Evolutionary conservation across 2,113 vertebrate species (phyloP), one percentile per base, ranked within the genome.

Genomic region (Glaucidium brasilianum): DNA sequence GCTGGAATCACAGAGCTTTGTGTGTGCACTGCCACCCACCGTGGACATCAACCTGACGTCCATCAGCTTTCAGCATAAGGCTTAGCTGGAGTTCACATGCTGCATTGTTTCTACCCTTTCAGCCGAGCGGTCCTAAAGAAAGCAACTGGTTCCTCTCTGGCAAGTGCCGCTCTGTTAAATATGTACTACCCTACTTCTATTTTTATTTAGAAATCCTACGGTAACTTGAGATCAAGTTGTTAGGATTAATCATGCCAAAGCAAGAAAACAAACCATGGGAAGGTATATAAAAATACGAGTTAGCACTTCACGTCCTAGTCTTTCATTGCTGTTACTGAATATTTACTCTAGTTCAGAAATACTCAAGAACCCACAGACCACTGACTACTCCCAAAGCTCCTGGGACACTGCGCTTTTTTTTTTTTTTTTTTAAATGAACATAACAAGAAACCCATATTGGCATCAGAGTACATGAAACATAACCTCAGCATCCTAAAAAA

Each of bases 391-490:
- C 60, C 72, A 69, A 69, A 67, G 73, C 30, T 93, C 66, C 69
- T 58, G 39, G 49, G 85, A 95, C 52, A 68, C 4, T 30, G 63
- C 52, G 53, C 9, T 11, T 26, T 85, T 84, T 63, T 53, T 30
- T 39, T 59, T 49, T 27, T 52, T 11, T 26, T 20, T n/a, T 52
- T 12, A 3, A 80, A 83, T 56, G n/a, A 92, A 50, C 66, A 6
- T 41, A 97, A 95, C 96, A 96, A 91, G 94, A 97, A 97, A 92
- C 29, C 35, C 77, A 1, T 76, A 78, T 39, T 1, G 4, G 71
- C 2, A 2, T 82, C 95, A 85, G 49, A 92, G 59, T 50, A 62
- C 62, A 55, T 21, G 6, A 96, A 96, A 92, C 85, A 94, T 50
- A 96, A 94, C 58, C 73, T 34, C 69, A 82, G 69, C 35, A 79